Evolutionary conservation across 2,888 invertebrate genomes (phyloP).

Genomic region (Hirtodrosophila cameraria): DNA sequence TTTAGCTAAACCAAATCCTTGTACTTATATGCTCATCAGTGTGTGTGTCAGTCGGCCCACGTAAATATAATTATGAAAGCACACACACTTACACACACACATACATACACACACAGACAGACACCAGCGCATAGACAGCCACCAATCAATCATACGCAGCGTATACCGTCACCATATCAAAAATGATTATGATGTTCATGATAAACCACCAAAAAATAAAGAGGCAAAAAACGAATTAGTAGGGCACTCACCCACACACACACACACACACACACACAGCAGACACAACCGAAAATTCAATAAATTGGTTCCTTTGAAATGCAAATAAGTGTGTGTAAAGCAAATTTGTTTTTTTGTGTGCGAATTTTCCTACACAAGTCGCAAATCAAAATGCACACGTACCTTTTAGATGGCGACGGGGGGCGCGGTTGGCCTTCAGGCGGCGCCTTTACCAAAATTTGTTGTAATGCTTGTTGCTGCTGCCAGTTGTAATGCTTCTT

Average conservation of each 20-base stretch:
- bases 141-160: conserved; percentile 74
- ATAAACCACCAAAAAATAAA: conserved; percentile 7
- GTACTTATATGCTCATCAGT: conserved; percentile 39
- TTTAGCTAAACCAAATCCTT: conserved; percentile 7
- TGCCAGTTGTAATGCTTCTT: conserved; percentile 6
- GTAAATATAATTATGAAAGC: conserved; percentile 56
- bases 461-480: conserved; percentile 26
- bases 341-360: conserved; percentile 37
- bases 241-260: conserved; percentile 4
- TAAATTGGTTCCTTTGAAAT: conserved; percentile 61
- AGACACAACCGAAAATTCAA: conserved; percentile 19
- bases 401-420: conserved; percentile 33
- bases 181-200: conserved; percentile 38
- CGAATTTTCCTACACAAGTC: conserved; percentile 42
- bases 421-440: conserved; percentile 36
- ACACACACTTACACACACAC: conserved; percentile 19
- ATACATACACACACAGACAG: not conserved
- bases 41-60: conserved; percentile 26
- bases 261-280: conserved; percentile 2
- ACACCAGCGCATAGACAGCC: conserved; percentile 28
- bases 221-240: conserved; percentile 1
- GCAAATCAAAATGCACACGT: conserved; percentile 58
- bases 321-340: conserved; percentile 65
- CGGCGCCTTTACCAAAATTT: conserved; percentile 32
- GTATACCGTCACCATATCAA: conserved; percentile 49